Evolutionary conservation across 2,797 vertebrate species (phyloP), one percentile per base, ranked within the genome.

Genomic region (Siniperca obscura): DNA sequence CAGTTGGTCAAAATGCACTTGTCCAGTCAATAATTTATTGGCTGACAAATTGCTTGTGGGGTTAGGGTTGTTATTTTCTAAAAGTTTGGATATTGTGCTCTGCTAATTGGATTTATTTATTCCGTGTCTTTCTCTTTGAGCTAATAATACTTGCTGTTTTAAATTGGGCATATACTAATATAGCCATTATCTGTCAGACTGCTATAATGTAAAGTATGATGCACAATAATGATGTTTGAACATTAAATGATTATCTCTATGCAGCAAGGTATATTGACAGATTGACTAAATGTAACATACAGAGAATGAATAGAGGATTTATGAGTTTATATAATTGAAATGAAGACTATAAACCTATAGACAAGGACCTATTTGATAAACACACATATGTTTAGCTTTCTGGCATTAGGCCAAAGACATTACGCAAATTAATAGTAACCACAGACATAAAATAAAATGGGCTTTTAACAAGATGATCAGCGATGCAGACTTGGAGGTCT

Each of bases 391-490:
- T 78, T 75, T 50, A 46, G 27, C 44, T 55, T 53, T 57, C 76
- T 84, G 70, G 66, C 78, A 44, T 48, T 3, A 61, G 19, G 70
- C 67, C 84, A 72, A 55, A 65, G 50, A 21, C 68, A 78, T 78
- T 69, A 73, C 17, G 55, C 7, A 64, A 68, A 80, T 75, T 14
- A 80, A 82, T 16, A 68, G 57, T 36, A 68, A 85, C 42, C 53
- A 59, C 52, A 56, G n/a, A 66, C 40, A 74, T 27, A 27, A 27
- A 53, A 72, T 55, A 17, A 80, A 83, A 81, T 55, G 40, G 48
- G 38, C 53, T 78, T 78, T 85, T 81, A 69, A 85, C 46, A 71
- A 74, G 79, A 69, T 71, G 52, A 80, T 86, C 68, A 48, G 57
- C 1, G 7, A 74, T 1, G 22, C 25, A 22, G 30, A 70, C 61